Conservation (phyloP, 2,888 invertebrate species). For the Cremastinae sp. region DNA sequence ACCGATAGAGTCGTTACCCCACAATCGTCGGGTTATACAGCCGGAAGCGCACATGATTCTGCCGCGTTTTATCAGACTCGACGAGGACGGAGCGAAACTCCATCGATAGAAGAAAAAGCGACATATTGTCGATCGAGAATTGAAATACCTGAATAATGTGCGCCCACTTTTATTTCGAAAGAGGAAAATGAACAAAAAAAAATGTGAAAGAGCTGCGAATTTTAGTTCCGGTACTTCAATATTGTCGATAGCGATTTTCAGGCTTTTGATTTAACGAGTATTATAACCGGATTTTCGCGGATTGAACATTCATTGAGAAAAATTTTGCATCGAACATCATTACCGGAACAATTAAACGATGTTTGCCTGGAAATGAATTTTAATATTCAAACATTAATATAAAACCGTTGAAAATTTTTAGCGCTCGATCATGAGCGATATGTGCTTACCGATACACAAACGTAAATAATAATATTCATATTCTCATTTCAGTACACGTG, state of each 20-base stretch:
- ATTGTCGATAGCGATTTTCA: neutral
- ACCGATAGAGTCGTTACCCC: slow-evolving; percentile 48
- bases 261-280: neutral
- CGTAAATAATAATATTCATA: too few species aligned
- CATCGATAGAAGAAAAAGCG: neutral
- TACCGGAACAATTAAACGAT: neutral
- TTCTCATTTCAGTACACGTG: slow-evolving; percentile 6
- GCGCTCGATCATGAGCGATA: neutral
- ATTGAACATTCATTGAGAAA: neutral
- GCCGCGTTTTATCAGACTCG: slow-evolving; percentile 14
- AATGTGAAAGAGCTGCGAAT: neutral
- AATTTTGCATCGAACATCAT: neutral
- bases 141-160: neutral
- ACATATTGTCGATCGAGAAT: neutral
- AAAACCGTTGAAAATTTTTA: neutral
- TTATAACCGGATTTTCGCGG: neutral
- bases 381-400: neutral
- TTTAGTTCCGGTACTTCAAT: neutral
- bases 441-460: too few species aligned
- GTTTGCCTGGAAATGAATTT: neutral
- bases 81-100: neutral
- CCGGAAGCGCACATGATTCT: slow-evolving; percentile 26
- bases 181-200: neutral
- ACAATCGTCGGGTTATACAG: slow-evolving; percentile 38
- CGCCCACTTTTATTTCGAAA: slow-evolving; percentile 1